Evolutionary conservation across 2,113 vertebrate species (phyloP).

Genomic region (Henicopernis longicauda): DNA sequence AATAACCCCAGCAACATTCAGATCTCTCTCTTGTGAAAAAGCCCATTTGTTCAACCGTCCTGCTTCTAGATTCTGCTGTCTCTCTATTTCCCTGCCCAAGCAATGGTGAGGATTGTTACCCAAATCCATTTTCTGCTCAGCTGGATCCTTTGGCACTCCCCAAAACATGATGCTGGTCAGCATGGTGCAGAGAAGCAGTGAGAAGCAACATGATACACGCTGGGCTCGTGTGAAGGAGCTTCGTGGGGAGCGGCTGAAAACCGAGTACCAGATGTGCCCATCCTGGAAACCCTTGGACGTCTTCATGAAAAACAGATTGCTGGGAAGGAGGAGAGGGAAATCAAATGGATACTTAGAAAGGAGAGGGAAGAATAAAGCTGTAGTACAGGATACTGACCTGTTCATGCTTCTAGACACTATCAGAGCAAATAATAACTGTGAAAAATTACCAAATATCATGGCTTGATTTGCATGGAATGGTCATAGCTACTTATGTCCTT

Average conservation of each 20-base stretch:
- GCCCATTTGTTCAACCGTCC: neutral
- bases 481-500: neutral
- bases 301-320: conserved; percentile 92
- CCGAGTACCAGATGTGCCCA: conserved; percentile 91
- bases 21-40: neutral
- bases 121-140: conserved; percentile 95
- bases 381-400: neutral
- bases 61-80: neutral
- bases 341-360: neutral
- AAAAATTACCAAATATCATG: neutral
- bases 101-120: conserved; percentile 68
- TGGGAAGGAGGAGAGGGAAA: conserved; percentile 41
- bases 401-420: neutral
- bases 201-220: conserved; percentile 92
- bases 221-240: conserved; percentile 91
- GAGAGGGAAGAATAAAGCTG: neutral
- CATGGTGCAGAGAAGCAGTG: conserved; percentile 94
- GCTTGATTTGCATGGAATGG: neutral
- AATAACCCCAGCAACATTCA: neutral
- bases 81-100: neutral
- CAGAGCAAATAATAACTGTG: neutral
- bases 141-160: conserved; percentile 90
- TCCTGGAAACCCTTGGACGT: conserved; percentile 90
- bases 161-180: conserved; percentile 96
- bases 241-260: conserved; percentile 83